phyloP scores from a whole-genome alignment of 2,113 vertebrate species.

The Ceratotherium simum region DNA sequence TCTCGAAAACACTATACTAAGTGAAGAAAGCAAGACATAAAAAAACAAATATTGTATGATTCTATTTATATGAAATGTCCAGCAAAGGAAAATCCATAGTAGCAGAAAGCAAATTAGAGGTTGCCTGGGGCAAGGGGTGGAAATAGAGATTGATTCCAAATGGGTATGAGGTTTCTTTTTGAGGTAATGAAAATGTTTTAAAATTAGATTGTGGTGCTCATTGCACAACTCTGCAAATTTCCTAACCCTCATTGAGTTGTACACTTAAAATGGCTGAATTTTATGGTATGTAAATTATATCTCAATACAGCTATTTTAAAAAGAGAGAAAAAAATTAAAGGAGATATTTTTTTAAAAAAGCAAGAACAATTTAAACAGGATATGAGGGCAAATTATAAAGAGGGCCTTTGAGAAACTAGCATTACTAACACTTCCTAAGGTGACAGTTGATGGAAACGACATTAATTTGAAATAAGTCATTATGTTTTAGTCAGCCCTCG shows the following conservation, averaged over 20 bases:
- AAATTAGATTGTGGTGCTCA: background rate
- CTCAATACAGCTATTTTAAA: constrained; percentile 25
- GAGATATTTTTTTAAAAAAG: background rate
- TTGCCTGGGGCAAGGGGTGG: background rate
- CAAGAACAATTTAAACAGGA: background rate
- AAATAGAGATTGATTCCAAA: background rate
- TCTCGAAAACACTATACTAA: background rate
- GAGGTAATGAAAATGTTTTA: constrained; percentile 32
- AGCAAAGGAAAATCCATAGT: background rate
- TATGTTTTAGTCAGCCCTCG: background rate
- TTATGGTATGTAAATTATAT: constrained; percentile 15
- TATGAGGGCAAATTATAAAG: background rate
- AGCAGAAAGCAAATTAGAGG: background rate
- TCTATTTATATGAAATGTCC: background rate
- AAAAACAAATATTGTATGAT: background rate
- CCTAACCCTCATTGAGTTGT: background rate
- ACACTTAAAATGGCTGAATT: background rate
- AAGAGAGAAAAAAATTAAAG: constrained; percentile 5
- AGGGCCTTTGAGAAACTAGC: background rate
- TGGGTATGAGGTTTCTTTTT: background rate
- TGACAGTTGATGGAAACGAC: background rate
- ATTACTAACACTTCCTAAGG: background rate
- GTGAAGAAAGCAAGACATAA: background rate
- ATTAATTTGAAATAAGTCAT: constrained; percentile 47
- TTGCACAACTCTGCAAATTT: background rate